Conservation (phyloP, 2,797 vertebrate genomes). For the Rousettus madagascariensis region DNA sequence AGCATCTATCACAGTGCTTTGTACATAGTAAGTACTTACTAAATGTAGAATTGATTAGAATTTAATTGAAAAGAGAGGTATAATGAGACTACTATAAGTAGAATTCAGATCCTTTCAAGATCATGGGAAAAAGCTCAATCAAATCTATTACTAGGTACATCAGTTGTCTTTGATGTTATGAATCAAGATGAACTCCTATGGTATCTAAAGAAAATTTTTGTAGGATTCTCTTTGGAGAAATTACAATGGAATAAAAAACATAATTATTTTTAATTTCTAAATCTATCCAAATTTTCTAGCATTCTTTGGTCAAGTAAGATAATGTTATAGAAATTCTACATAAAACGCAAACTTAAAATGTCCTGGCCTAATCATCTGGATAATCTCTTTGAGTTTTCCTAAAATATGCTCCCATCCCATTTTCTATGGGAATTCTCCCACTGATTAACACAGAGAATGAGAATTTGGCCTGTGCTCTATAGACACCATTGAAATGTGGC, state of each 20-base stretch:
- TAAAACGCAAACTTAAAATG: constrained; percentile 66
- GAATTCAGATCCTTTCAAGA: constrained; percentile 55
- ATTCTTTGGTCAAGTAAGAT: constrained; percentile 61
- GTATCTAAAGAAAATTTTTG: constrained; percentile 5
- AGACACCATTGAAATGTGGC: constrained; percentile 80
- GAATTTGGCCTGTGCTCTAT: constrained; percentile 80
- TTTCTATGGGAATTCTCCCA: constrained; percentile 80
- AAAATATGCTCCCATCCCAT: constrained; percentile 76
- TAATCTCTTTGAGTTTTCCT: constrained; percentile 76
- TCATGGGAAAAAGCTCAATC: constrained; percentile 58
- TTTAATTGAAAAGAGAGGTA: constrained; percentile 61
- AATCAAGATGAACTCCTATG: constrained; percentile 46
- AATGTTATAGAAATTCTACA: constrained; percentile 65
- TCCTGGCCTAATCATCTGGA: constrained; percentile 73
- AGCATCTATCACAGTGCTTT: neutral
- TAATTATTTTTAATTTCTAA: constrained; percentile 61
- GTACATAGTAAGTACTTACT: constrained; percentile 14
- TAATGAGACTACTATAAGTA: constrained; percentile 45
- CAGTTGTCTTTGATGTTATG: constrained; percentile 53
- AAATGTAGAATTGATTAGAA: constrained; percentile 47
- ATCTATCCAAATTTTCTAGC: constrained; percentile 57
- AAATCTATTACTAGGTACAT: constrained; percentile 50
- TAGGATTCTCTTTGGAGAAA: constrained; percentile 35
- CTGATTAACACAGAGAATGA: constrained; percentile 80
- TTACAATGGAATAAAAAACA: constrained; percentile 27